Evolutionary conservation across 2,113 vertebrate species (phyloP).

Genomic region (Lepidothrix coronata): DNA sequence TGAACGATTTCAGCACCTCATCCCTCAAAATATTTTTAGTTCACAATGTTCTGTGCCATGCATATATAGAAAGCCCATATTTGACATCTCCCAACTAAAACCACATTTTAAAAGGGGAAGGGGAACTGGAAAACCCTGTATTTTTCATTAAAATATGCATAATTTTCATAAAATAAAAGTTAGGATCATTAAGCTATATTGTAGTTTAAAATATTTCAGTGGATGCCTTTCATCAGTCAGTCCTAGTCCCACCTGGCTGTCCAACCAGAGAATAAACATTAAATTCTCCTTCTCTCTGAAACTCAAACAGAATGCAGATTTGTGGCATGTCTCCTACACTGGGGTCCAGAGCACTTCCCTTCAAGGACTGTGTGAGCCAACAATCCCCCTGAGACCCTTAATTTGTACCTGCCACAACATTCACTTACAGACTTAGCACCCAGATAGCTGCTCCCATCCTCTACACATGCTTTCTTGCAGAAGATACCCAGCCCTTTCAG

Average conservation of each 20-base stretch:
- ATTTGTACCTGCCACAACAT: neutral
- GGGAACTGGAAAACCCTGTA: fast-evolving
- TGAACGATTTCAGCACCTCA: neutral
- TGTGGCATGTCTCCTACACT: neutral
- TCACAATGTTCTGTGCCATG: neutral
- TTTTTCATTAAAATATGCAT: neutral
- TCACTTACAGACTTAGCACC: neutral
- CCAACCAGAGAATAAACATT: neutral
- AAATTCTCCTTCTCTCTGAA: neutral
- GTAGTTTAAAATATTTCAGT: neutral
- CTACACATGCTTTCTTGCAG: neutral
- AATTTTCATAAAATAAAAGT: neutral
- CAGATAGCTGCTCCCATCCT: neutral
- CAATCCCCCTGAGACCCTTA: neutral
- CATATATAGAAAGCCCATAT: neutral
- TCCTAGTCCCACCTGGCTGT: neutral
- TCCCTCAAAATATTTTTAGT: neutral
- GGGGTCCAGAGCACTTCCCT: neutral
- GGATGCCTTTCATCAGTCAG: fast-evolving
- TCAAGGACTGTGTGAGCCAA: neutral
- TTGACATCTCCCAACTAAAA: neutral
- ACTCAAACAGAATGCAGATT: neutral
- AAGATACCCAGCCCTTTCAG: neutral
- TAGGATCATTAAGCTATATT: neutral
- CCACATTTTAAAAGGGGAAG: neutral